Evolutionary conservation across 2,888 invertebrate genomes (phyloP).

Genomic region (Apamea sordens): DNA sequence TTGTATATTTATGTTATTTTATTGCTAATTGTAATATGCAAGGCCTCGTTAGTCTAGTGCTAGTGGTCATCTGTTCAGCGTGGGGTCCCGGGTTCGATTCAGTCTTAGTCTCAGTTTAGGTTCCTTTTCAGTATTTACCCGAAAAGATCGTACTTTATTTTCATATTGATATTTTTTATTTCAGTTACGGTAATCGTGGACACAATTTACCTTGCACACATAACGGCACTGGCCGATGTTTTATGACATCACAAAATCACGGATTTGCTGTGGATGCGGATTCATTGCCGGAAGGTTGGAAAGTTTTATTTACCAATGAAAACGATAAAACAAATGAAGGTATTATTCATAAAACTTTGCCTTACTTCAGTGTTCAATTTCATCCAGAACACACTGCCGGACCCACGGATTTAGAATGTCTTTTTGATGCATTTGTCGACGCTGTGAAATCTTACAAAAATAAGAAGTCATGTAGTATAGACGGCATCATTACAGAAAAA

Average conservation of each 20-base stretch:
- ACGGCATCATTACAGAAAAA: constrained; percentile 89
- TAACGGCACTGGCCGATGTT: constrained; percentile 96
- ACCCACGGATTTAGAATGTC: constrained; percentile 97
- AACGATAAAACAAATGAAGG: constrained; percentile 99
- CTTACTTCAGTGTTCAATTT: constrained; percentile 99
- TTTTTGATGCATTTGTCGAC: constrained; percentile 98
- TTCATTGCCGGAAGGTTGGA: constrained; percentile 95
- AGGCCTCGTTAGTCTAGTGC: background rate
- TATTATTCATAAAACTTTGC: constrained; percentile 95
- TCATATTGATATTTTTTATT: constrained; percentile 62
- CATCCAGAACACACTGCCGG: constrained; percentile 99
- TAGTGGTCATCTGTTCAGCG: background rate
- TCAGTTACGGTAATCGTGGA: constrained; percentile 98
- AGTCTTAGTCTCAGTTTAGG: background rate
- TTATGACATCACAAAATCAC: constrained; percentile 99
- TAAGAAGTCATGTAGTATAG: constrained; percentile 81
- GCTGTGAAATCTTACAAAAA: constrained; percentile 88
- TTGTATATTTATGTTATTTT: background rate
- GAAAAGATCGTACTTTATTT: background rate
- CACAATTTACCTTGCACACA: constrained; percentile 99
- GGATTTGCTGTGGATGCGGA: constrained; percentile 97
- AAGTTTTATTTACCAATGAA: constrained; percentile 97
- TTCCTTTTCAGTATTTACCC: background rate
- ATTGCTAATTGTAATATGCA: background rate
- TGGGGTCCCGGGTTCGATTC: background rate